A percentile compares a stretch with the other conserved stretches of the same genome.
phyloP scores from a whole-genome alignment of 2,113 vertebrate species.

The Tringa solitaria region DNA sequence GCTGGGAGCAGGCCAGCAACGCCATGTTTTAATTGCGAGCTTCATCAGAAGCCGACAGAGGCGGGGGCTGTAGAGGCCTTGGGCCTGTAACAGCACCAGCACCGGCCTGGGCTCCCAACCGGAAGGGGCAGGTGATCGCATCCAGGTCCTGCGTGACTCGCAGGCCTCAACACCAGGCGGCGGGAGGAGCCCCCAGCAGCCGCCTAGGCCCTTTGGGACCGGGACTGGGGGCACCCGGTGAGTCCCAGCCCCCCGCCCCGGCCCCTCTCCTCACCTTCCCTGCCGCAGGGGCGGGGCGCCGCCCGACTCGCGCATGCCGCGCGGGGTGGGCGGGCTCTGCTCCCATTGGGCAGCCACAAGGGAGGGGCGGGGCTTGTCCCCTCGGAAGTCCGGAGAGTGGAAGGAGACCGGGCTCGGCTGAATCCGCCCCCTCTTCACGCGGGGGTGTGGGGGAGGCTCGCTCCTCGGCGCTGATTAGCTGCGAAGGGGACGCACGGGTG shows the following conservation, averaged over 20 bases:
- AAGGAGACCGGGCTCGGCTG: background rate
- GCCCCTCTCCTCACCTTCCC: accelerated
- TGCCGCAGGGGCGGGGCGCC: background rate
- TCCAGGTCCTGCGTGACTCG: background rate
- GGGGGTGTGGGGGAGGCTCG: accelerated
- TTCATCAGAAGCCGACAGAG: background rate
- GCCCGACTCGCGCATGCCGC: background rate
- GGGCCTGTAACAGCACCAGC: background rate
- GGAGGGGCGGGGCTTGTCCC: background rate
- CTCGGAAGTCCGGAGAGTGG: accelerated
- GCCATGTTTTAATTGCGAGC: background rate
- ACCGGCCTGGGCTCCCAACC: background rate
- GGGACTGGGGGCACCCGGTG: background rate
- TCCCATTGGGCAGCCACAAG: background rate
- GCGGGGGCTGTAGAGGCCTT: background rate
- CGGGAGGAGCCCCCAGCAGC: background rate
- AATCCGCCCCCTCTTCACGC: accelerated
- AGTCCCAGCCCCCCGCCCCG: background rate
- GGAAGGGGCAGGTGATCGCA: accelerated
- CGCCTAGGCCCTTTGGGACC: too few relatives aligned
- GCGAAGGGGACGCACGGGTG: accelerated
- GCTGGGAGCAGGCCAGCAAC: background rate
- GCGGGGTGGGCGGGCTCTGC: too few relatives aligned
- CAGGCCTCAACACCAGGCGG: too few relatives aligned
- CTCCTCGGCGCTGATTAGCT: background rate